Evolutionary conservation across 37 sponge, comb jelly and placozoan genomes (phyloP), one percentile per base, ranked within the genome.

Genomic region (Geodia barretti): DNA sequence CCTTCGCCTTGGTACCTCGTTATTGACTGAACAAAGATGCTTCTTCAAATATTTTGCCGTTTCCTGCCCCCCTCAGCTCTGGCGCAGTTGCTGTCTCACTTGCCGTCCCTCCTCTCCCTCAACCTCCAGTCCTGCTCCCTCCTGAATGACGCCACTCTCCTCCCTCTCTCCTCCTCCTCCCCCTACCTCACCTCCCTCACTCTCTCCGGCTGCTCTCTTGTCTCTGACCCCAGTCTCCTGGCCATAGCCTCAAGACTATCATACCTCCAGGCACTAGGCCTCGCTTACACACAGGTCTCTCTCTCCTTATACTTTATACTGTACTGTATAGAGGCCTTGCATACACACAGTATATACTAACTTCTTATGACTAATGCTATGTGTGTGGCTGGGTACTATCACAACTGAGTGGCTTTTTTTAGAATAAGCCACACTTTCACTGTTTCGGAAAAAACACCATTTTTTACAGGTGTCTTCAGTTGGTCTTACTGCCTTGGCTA

Each of bases 121-220:
- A 74, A 74, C 60, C 41, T 80, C 31, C 41, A 74, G 41, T 74
- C 73, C 61, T 86, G 87, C 34, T 75, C 81, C 14, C 81, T 86
- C 19, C 31, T 86, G 29, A 81, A 86, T 34, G 26, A 86, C 75
- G 25, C 68, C 58, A 68, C 87, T 23, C 59, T 80, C 25, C n/a
- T 67, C 60, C 66, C 54, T 39, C 60, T 74, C 47, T 17, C 54
- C 54, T 47, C 54, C 54, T 47, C 54, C 54, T 82, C 70, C 39
- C 54, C 88, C 24, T 43, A 54, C 35, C 25, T 88, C 23, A 58
- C 41, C 33, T 88, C 83, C 1, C 83, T 88, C 54, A 72, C 62
- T 62, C 37, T 88, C 20, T 68, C 83, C 39, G 83, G 88, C 17
- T 88, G 88, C 76, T 47, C 68, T 64, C 62, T 82, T 70, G 64